Percentiles rank a stretch among this genome's conserved stretches.
Evolutionary conservation across 1,140 invertebrate species (phyloP).

Genomic region (Trichonephila inaurata): DNA sequence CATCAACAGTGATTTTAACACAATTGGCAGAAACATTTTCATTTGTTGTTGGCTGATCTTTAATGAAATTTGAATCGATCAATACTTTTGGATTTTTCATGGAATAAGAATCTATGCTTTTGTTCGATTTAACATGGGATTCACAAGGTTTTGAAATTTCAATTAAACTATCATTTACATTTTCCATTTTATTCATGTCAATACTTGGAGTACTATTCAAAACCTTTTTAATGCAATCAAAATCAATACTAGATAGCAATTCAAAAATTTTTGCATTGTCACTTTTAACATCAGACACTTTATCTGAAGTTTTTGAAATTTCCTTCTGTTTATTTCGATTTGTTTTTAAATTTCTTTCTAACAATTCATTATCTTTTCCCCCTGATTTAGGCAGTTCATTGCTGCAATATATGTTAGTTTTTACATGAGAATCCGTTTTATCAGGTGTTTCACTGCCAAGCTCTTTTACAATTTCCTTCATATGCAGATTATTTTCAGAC

Average conservation of each 20-base stretch:
- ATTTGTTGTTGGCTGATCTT: background rate
- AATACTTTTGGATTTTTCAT: background rate
- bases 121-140: background rate
- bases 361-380: too few relatives aligned
- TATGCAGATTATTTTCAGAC: background rate
- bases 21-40: background rate
- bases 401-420: too few relatives aligned
- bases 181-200: background rate
- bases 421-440: too few relatives aligned
- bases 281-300: background rate
- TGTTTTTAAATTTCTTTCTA: background rate
- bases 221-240: background rate
- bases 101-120: background rate
- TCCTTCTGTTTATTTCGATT: background rate
- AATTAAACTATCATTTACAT: background rate
- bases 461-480: background rate
- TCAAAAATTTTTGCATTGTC: background rate
- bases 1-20: background rate
- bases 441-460: too few relatives aligned
- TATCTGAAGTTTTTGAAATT: background rate
- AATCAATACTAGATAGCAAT: background rate
- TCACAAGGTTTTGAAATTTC: background rate
- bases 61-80: background rate
- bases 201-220: background rate
- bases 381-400: too few relatives aligned